These are phyloP conservation scores for Meloidogyne floridensis DNA, from an alignment of 1,140 invertebrate species.

Conservation along the genomic window DNA sequence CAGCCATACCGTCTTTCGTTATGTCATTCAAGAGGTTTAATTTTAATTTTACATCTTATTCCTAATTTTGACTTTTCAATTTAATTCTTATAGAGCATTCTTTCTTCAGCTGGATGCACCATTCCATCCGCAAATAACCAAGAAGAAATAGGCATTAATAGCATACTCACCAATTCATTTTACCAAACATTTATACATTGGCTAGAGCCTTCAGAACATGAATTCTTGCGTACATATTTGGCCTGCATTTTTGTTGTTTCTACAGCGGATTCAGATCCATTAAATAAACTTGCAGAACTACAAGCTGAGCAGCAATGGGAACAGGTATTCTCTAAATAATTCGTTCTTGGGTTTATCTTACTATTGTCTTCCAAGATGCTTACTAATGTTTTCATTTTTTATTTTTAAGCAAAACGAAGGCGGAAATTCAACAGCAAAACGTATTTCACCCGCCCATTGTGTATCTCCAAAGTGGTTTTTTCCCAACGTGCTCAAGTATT, in stretches of 20 bases:
- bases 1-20: conserved; percentile 50
- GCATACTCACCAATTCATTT: conserved; percentile 40
- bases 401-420: conserved; percentile 44
- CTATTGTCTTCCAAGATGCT: too few species aligned
- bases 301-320: conserved; percentile 48
- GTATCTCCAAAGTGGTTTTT: conserved; percentile 80
- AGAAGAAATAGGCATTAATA: conserved; percentile 19
- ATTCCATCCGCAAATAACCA: background rate
- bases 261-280: conserved; percentile 48
- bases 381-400: conserved; percentile 1
- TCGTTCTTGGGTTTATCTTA: background rate
- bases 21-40: conserved; percentile 48
- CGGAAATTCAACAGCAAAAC: background rate
- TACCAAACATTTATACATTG: conserved; percentile 49
- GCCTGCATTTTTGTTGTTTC: conserved; percentile 57
- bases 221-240: conserved; percentile 49
- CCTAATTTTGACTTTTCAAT: background rate
- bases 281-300: conserved; percentile 43
- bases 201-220: conserved; percentile 58
- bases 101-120: background rate
- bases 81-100: conserved; percentile 32
- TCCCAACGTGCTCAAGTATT: conserved; percentile 78
- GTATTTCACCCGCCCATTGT: conserved; percentile 46
- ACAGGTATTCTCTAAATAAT: conserved; percentile 36
- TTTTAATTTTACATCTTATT: conserved; percentile 1